phyloP scores from a whole-genome alignment of 2,113 vertebrate species.

The Gymnobelideus leadbeateri region DNA sequence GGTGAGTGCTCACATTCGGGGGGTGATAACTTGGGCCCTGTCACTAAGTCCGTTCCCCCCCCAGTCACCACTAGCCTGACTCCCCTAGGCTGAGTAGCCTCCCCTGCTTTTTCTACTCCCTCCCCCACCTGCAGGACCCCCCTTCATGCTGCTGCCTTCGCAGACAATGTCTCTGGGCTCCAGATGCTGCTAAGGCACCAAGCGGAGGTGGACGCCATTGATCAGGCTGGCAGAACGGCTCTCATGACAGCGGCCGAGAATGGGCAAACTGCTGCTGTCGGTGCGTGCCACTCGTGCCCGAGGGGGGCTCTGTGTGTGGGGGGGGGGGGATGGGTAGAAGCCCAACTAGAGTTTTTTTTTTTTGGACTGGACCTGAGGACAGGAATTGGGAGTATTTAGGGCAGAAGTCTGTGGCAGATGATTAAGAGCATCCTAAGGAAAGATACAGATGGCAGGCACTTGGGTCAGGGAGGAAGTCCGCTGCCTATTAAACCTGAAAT shows the following conservation, averaged over 20 bases:
- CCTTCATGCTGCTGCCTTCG: slow-evolving; percentile 95
- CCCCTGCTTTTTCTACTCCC: neutral
- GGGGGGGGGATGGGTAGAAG: too few relatives aligned
- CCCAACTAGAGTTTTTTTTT: too few relatives aligned
- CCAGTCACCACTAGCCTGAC: neutral
- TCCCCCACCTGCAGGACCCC: slow-evolving; percentile 87
- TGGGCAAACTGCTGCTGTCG: slow-evolving; percentile 92
- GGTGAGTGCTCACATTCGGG: slow-evolving; percentile 82
- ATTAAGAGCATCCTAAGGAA: neutral
- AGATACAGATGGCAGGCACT: neutral
- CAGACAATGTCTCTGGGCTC: slow-evolving; percentile 92
- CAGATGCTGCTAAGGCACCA: slow-evolving; percentile 93
- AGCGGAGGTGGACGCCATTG: slow-evolving; percentile 90
- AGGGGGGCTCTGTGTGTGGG: accelerated
- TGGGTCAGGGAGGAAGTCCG: accelerated
- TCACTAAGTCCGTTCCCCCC: neutral
- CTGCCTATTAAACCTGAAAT: too few relatives aligned
- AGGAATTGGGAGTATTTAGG: neutral
- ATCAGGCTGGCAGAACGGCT: slow-evolving; percentile 91
- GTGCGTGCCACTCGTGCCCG: slow-evolving; percentile 79
- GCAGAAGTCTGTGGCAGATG: neutral
- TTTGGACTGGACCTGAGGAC: too few relatives aligned
- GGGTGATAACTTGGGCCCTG: neutral
- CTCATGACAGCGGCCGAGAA: slow-evolving; percentile 95
- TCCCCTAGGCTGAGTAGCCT: neutral